Base-by-base conservation (phyloP, 2,113 vertebrate genomes). In the Psephotus haematonotus region DNA sequence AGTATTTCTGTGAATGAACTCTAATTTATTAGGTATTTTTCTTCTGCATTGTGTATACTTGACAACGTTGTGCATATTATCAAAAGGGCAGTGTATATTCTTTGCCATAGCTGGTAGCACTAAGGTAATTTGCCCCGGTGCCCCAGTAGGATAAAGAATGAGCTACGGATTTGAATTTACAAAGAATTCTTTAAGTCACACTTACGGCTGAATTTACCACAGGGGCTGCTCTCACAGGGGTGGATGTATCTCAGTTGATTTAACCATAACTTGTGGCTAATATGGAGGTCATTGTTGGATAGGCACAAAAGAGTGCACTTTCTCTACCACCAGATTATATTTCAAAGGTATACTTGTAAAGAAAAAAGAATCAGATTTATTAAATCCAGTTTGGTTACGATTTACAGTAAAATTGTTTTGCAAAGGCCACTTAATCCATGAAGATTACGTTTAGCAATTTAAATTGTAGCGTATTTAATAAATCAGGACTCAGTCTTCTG, bases 201-300 rank as follows among this genome's bases (percentile, higher is more conserved):
- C 8, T 39, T 35, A 29, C 41, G 19, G 17, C 15, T 2, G 1
- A 41, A 70, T 53, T 86, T 53, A 93, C 52, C 46, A 46, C 6
- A 27, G 29, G 14, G n/a, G 19, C 19, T 77, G 33, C 25, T 81
- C 12, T 69, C 64, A 24, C 17, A 12, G 57, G 13, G 22, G 3
- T 18, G 11, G 18, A 11, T 44, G 46, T 10, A n/a, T 17, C n/a
- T 72, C 9, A 2, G 31, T 1, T 84, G 33, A 22, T 64, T 68
- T 75, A 71, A 64, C 2, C 3, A 28, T 14, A 46, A 20, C 13
- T 46, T 60, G 23, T 35, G 27, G 43, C 47, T 92, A 65, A 69
- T 31, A 60, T 0, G 0, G 35, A 64, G 17, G 19, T 76, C 17
- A 22, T 43, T 13, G 19, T 23, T 10, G 33, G 8, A 7, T 35